A percentile compares a stretch with the other conserved stretches of the same genome.
phyloP scores from a whole-genome alignment of 2,888 invertebrate species.

The Ommatoiulus sabulosus region DNA sequence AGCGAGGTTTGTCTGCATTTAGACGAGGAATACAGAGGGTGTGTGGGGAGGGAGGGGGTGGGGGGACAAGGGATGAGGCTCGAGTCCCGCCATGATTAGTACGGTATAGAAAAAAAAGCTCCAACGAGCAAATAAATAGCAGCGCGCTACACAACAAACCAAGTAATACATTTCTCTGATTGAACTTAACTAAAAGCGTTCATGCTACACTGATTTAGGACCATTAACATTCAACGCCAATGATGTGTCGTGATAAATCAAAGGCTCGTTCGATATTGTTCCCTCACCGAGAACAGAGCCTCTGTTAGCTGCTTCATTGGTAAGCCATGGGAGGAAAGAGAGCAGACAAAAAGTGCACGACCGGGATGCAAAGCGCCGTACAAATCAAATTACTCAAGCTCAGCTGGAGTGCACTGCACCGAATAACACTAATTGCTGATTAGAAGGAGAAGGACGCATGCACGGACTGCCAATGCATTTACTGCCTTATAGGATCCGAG shows the following conservation, averaged over 20 bases:
- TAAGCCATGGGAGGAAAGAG: conserved; percentile 17
- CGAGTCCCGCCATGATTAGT: background rate
- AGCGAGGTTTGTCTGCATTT: background rate
- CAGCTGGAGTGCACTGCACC: conserved; percentile 53
- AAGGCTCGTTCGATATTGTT: conserved; percentile 31
- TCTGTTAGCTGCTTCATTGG: conserved; percentile 34
- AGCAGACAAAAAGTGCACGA: background rate
- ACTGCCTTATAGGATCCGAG: background rate
- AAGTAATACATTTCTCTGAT: conserved; percentile 43
- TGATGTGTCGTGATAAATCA: conserved; percentile 40
- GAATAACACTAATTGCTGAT: conserved; percentile 57
- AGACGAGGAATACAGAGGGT: background rate
- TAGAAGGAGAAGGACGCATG: conserved; percentile 45
- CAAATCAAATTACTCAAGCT: conserved; percentile 50
- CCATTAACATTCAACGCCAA: conserved; percentile 43
- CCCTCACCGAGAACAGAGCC: conserved; percentile 36
- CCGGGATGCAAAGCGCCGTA: conserved; percentile 45
- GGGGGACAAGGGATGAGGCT: background rate
- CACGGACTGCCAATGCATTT: conserved; percentile 27
- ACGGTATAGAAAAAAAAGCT: background rate
- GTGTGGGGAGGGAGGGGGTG: background rate
- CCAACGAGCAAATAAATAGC: background rate
- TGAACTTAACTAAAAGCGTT: conserved; percentile 43
- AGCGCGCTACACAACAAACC: conserved; percentile 15
- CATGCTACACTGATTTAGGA: conserved; percentile 43